phyloP scores from a whole-genome alignment of 2,888 invertebrate genomes.

The Parnassius apollo region DNA sequence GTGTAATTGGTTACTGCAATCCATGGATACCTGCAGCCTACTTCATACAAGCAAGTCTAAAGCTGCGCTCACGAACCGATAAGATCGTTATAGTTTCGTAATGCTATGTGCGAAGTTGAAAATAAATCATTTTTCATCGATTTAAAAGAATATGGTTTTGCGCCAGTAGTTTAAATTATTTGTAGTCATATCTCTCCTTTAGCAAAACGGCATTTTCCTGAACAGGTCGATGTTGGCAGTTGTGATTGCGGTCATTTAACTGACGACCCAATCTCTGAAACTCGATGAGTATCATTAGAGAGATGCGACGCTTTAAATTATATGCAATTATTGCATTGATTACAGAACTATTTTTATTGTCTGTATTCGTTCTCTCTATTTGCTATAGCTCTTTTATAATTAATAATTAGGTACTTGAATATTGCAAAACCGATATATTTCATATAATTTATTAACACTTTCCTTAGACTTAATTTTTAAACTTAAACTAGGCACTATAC shows the following conservation, averaged over 20 bases:
- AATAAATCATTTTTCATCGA: too few relatives aligned
- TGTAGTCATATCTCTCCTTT: not conserved
- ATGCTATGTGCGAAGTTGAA: too few relatives aligned
- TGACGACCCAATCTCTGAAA: slow-evolving; percentile 4
- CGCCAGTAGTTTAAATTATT: not conserved
- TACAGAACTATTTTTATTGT: not conserved
- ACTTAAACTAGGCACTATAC: too few relatives aligned
- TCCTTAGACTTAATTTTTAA: too few relatives aligned
- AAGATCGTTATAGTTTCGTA: not conserved
- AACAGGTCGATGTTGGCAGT: slow-evolving; percentile 6
- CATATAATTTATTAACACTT: too few relatives aligned
- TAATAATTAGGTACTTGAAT: too few relatives aligned
- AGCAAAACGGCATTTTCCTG: slow-evolving; percentile 2
- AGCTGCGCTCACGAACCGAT: not conserved
- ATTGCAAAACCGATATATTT: too few relatives aligned
- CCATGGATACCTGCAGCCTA: too few relatives aligned
- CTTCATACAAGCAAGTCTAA: too few relatives aligned
- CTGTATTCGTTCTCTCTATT: too few relatives aligned
- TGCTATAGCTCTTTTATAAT: too few relatives aligned
- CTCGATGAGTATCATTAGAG: slow-evolving; percentile 11
- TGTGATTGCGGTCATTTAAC: slow-evolving; percentile 6
- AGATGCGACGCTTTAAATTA: not conserved
- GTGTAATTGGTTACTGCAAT: too few relatives aligned
- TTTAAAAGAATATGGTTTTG: not conserved
- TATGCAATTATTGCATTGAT: slow-evolving; percentile 5